A percentile compares a stretch with the other conserved stretches of the same genome.
These are phyloP conservation scores for Spheniscus humboldti DNA, from an alignment of 2,797 vertebrate species.

Conservation along the genomic window DNA sequence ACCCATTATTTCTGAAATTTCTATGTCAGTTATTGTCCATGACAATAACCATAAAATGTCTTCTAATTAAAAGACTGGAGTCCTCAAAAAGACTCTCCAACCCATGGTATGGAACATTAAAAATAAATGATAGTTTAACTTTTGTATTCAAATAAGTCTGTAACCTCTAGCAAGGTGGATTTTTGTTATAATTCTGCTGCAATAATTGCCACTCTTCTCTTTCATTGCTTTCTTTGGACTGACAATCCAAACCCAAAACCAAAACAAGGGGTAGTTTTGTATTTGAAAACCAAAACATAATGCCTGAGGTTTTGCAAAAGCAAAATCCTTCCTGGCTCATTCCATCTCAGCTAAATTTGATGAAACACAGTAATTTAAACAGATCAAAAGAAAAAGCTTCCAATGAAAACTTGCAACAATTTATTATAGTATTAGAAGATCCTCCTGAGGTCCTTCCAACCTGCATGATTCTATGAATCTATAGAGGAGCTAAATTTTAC, in stretches of 20 bases:
- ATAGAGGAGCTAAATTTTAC: background rate
- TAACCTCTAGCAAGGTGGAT: background rate
- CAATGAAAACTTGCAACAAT: background rate
- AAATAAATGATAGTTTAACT: background rate
- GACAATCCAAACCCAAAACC: background rate
- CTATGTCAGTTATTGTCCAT: background rate
- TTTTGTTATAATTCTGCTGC: background rate
- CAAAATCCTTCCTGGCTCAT: background rate
- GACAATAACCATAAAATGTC: background rate
- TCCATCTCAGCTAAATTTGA: background rate
- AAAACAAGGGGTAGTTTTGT: background rate
- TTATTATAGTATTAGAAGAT: background rate
- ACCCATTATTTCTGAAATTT: background rate
- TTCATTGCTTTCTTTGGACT: background rate
- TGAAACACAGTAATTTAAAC: background rate
- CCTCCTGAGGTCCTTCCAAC: background rate
- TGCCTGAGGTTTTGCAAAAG: background rate
- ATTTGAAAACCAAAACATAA: constrained; percentile 23
- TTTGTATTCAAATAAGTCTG: background rate
- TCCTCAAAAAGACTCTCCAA: background rate
- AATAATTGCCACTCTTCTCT: background rate
- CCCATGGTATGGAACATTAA: background rate
- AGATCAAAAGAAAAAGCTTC: background rate
- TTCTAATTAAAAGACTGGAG: background rate
- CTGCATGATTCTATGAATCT: background rate